phyloP scores from a whole-genome alignment of 2,113 vertebrate genomes.

The Trogon surrucura region DNA sequence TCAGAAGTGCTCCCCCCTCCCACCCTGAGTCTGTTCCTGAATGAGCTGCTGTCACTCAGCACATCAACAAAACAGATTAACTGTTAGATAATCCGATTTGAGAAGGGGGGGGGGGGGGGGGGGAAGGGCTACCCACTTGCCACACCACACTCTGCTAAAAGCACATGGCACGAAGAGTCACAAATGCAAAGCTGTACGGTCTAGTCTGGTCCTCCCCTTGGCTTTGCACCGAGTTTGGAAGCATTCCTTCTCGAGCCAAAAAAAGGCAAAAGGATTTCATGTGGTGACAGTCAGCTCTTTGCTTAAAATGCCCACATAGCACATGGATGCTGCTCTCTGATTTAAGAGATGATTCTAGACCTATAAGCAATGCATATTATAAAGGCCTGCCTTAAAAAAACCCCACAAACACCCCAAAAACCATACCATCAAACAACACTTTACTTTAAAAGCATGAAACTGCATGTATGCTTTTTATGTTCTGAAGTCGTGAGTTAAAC shows the following conservation, averaged over 20 bases:
- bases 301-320: neutral
- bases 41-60: constrained; percentile 4
- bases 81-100: constrained; percentile 42
- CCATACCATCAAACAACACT: neutral
- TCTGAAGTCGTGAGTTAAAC: neutral
- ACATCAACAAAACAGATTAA: constrained; percentile 55
- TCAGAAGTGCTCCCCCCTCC: neutral
- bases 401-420: neutral
- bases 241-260: neutral
- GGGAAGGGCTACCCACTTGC: neutral
- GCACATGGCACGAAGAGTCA: neutral
- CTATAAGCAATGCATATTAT: neutral
- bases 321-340: neutral
- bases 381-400: neutral
- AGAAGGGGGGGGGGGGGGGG: too few relatives aligned
- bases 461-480: rapidly evolving
- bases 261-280: constrained; percentile 14
- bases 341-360: neutral
- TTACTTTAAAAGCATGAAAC: neutral
- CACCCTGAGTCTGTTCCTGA: neutral
- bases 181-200: neutral
- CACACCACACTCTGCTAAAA: constrained; percentile 4
- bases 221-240: neutral
- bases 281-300: neutral
- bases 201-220: neutral